These are phyloP conservation scores for Poecilia latipinna DNA, from an alignment of 2,113 vertebrate genomes.

Conservation along the genomic window DNA sequence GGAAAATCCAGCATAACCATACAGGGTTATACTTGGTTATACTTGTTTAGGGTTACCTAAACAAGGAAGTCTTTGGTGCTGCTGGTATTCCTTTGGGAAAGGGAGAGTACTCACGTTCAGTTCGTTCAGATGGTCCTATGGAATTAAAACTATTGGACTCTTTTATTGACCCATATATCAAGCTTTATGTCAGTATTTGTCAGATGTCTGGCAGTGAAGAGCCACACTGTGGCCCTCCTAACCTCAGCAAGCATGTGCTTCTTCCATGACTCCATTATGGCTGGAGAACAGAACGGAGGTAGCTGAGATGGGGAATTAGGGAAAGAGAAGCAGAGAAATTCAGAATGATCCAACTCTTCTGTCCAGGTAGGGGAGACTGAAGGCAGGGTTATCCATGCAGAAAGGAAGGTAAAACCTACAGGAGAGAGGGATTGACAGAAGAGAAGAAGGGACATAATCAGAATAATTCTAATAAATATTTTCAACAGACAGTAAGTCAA, in stretches of 20 bases:
- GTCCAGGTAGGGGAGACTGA: slow-evolving; percentile 8
- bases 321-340: background rate
- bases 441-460: background rate
- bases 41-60: background rate
- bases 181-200: background rate
- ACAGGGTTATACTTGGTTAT: too few relatives aligned
- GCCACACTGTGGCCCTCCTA: slow-evolving; percentile 1
- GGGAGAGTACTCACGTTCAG: slow-evolving; percentile 5
- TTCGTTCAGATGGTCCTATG: background rate
- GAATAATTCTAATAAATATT: too few relatives aligned
- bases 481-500: too few relatives aligned
- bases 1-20: background rate
- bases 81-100: background rate
- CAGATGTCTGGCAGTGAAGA: background rate
- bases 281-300: background rate
- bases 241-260: background rate
- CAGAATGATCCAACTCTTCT: slow-evolving; percentile 12
- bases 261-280: slow-evolving; percentile 1
- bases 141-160: background rate
- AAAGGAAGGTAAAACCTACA: slow-evolving; percentile 39
- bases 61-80: background rate
- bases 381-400: background rate
- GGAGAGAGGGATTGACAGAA: slow-evolving; percentile 17
- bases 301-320: slow-evolving; percentile 6
- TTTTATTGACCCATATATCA: background rate